Percentiles rank a stretch among this genome's conserved stretches.
Evolutionary conservation across 2,797 vertebrate species (phyloP).

Genomic region (Pseudochaenichthys georgianus): DNA sequence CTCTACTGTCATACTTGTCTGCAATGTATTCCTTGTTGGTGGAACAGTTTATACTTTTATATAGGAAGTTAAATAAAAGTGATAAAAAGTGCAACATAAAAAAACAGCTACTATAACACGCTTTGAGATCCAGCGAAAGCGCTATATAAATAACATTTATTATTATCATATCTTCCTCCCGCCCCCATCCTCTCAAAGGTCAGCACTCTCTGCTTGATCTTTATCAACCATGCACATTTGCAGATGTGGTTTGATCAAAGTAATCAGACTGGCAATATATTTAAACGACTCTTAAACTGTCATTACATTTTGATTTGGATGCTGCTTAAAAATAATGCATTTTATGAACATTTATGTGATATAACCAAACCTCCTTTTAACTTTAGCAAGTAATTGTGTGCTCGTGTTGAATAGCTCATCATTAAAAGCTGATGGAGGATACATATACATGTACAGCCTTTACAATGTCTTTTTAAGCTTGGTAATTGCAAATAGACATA

Average conservation of each 20-base stretch:
- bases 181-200: neutral
- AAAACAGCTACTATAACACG: neutral
- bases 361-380: neutral
- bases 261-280: neutral
- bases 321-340: no score
- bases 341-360: no score
- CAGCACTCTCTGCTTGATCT: neutral
- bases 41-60: neutral
- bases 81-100: neutral
- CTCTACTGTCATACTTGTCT: neutral
- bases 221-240: no score
- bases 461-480: neutral
- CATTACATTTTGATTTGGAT: slow-evolving; percentile 1
- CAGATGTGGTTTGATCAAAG: neutral
- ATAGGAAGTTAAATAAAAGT: neutral
- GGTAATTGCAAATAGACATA: slow-evolving; percentile 9
- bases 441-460: neutral
- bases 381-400: neutral
- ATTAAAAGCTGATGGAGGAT: neutral
- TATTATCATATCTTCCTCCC: no score
- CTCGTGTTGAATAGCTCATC: neutral
- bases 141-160: no score
- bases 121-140: no score
- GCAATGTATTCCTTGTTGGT: neutral
- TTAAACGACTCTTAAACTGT: neutral